phyloP scores from a whole-genome alignment of 2,113 vertebrate species.

The Alouatta palliata region DNA sequence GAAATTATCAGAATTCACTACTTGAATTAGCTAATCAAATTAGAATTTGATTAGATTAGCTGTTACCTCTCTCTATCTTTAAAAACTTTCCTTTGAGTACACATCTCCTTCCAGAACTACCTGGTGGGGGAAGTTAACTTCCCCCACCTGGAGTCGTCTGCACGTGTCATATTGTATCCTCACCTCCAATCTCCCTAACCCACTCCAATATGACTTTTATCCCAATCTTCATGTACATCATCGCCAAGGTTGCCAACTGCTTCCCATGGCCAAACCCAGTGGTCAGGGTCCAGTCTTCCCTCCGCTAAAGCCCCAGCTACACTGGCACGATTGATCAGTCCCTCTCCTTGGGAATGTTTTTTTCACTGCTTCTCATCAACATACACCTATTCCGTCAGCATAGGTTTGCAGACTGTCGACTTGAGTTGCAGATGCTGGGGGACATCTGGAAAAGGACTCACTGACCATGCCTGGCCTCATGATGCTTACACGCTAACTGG shows the following conservation, averaged over 20 bases:
- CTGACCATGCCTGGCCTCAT: background rate
- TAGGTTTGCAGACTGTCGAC: accelerated
- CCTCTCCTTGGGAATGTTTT: background rate
- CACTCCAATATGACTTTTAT: accelerated
- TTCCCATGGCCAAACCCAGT: background rate
- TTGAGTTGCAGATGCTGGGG: background rate
- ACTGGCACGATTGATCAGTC: too few relatives aligned
- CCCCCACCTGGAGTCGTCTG: background rate
- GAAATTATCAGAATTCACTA: background rate
- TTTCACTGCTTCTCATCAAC: too few relatives aligned
- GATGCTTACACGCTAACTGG: background rate
- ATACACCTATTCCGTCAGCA: background rate
- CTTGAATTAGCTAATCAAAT: background rate
- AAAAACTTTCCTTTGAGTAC: background rate
- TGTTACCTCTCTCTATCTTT: background rate
- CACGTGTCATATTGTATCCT: accelerated
- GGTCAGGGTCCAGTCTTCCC: accelerated
- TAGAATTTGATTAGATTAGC: background rate
- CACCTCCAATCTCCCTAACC: background rate
- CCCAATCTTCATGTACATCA: background rate
- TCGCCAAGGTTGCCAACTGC: accelerated
- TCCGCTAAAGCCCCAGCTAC: accelerated
- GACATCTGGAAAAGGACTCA: background rate
- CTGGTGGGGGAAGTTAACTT: background rate
- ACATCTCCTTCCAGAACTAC: background rate